Conservation (phyloP, 2,797 vertebrate species). For the Dryobates pubescens region DNA sequence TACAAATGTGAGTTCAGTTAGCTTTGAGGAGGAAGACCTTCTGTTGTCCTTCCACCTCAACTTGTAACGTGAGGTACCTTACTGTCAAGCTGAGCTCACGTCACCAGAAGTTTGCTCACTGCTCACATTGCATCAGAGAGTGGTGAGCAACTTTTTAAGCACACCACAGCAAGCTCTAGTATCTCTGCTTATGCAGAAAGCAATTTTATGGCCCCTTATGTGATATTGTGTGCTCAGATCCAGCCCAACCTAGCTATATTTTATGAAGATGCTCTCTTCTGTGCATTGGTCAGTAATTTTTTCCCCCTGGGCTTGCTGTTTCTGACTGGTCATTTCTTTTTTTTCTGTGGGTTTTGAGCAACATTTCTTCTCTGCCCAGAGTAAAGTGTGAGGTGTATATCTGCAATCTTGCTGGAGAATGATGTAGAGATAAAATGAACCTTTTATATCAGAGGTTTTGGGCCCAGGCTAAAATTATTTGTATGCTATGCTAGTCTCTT, state of each 20-base stretch:
- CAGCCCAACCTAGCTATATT: not conserved
- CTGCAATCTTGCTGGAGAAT: slow-evolving; percentile 23
- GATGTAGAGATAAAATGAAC: slow-evolving; percentile 17
- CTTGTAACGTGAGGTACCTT: not conserved
- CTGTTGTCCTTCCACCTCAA: not conserved
- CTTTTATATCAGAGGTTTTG: slow-evolving; percentile 3
- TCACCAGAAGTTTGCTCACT: not conserved
- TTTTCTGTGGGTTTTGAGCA: slow-evolving; percentile 2
- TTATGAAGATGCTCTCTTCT: slow-evolving; percentile 37
- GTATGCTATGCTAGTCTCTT: not conserved
- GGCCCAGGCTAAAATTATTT: slow-evolving; percentile 51
- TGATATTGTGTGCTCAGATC: not conserved
- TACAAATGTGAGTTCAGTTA: not conserved
- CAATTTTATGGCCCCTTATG: slow-evolving; percentile 33
- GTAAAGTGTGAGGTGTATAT: not conserved
- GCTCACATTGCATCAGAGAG: not conserved
- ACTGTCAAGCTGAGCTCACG: fast-evolving
- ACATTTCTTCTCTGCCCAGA: slow-evolving; percentile 16
- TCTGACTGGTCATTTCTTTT: not conserved
- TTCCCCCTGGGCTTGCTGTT: not conserved
- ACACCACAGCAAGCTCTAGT: not conserved
- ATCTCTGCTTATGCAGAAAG: not conserved
- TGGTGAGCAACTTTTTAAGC: not conserved
- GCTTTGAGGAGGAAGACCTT: not conserved
- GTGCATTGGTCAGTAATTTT: not conserved